Evolutionary conservation across 1,140 invertebrate genomes (phyloP).

Genomic region (Delia radicum): DNA sequence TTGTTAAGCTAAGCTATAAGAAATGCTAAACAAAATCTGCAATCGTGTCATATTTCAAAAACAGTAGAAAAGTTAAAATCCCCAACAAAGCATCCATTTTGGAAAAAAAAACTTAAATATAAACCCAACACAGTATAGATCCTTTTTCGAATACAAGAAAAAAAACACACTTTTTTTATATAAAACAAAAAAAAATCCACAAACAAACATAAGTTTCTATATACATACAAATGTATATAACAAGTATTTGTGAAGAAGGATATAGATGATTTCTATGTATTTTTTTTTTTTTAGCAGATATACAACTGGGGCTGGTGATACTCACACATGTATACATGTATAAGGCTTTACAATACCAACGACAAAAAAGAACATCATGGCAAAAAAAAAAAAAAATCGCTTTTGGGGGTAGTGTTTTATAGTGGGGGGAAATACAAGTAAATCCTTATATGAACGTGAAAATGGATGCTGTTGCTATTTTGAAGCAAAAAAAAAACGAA

Average conservation of each 20-base stretch:
- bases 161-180: too few species aligned
- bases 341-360: too few species aligned
- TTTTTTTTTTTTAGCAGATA: not conserved
- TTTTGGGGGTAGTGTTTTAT: not conserved
- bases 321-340: not conserved
- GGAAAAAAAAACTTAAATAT: not conserved
- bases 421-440: not conserved
- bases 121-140: not conserved
- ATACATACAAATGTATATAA: not conserved
- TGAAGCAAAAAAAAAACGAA: not conserved
- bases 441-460: slow-evolving; percentile 20
- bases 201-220: not conserved
- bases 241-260: not conserved
- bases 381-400: not conserved
- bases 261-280: too few species aligned
- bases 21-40: slow-evolving; percentile 19
- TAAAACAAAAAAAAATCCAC: too few species aligned
- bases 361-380: not conserved
- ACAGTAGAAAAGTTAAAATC: slow-evolving; percentile 32
- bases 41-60: slow-evolving; percentile 53
- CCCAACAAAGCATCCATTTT: slow-evolving; percentile 17
- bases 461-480: slow-evolving; percentile 23
- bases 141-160: too few species aligned
- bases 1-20: slow-evolving; percentile 20
- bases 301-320: not conserved